These are phyloP conservation scores for Ochotona princeps DNA, from an alignment of 2,113 vertebrate species.

Conservation along the genomic window DNA sequence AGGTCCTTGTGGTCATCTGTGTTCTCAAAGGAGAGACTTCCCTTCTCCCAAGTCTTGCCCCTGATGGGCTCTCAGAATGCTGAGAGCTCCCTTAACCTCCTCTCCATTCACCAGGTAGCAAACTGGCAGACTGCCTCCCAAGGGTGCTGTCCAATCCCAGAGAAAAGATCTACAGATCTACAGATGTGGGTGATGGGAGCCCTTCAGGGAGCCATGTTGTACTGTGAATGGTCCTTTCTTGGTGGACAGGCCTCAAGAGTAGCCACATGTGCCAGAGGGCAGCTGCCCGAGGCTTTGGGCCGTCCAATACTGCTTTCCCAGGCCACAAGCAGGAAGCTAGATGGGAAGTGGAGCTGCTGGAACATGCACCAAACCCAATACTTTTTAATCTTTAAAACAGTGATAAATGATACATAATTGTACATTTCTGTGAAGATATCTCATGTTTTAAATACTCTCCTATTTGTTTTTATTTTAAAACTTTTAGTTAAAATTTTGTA, in stretches of 20 bases:
- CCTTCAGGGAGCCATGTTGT: not conserved
- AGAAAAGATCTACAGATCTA: not conserved
- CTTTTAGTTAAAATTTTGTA: not conserved
- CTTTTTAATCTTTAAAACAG: no score
- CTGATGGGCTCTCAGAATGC: not conserved
- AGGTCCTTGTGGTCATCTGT: not conserved
- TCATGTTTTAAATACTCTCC: not conserved
- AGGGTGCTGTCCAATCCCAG: not conserved
- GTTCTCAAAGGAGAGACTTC: not conserved
- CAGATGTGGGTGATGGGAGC: no score
- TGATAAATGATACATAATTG: no score
- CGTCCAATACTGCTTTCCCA: no score
- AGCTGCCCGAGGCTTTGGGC: not conserved
- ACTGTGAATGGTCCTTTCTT: not conserved
- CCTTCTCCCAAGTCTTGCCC: not conserved
- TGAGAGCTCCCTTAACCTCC: not conserved
- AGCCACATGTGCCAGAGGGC: not conserved
- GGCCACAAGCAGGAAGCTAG: no score
- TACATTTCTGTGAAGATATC: no score
- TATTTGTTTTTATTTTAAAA: slow-evolving; percentile 43
- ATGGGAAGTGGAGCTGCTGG: no score
- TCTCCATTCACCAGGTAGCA: not conserved
- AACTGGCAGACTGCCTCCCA: not conserved
- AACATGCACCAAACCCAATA: no score
- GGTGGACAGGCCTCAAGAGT: not conserved